phyloP scores from a whole-genome alignment of 2,888 invertebrate genomes.

The Clistopyga incitator region DNA sequence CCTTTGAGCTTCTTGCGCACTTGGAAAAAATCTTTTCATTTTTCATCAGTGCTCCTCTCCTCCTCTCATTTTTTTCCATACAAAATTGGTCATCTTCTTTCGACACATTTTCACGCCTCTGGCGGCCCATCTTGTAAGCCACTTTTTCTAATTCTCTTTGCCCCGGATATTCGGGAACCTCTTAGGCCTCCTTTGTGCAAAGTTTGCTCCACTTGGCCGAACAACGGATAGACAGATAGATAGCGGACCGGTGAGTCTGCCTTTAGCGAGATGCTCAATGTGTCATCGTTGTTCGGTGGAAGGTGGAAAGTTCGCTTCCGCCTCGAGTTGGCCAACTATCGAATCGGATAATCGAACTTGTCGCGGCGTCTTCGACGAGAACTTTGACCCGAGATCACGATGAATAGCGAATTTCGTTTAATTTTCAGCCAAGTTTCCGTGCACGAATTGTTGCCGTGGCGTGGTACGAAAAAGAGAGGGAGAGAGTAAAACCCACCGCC shows the following conservation, averaged over 20 bases:
- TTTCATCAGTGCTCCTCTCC: constrained; percentile 20
- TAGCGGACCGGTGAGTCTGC: not conserved
- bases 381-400: not conserved
- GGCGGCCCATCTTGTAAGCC: constrained; percentile 20
- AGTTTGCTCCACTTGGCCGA: constrained; percentile 24
- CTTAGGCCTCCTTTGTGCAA: constrained; percentile 26
- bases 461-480: not conserved
- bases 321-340: constrained; percentile 21
- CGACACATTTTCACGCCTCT: not conserved
- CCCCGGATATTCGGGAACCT: constrained; percentile 32
- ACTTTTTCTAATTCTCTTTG: constrained; percentile 52
- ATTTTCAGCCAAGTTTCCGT: constrained; percentile 21
- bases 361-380: constrained; percentile 16
- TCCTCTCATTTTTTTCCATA: too few relatives aligned
- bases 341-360: constrained; percentile 57
- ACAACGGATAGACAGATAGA: constrained; percentile 1
- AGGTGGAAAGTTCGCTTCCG: constrained; percentile 13
- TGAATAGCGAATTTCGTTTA: constrained; percentile 37
- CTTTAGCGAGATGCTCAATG: constrained; percentile 28
- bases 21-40: not conserved
- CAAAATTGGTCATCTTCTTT: too few relatives aligned
- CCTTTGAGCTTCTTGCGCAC: constrained; percentile 10
- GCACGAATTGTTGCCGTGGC: constrained; percentile 9
- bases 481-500: constrained; percentile 46
- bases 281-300: constrained; percentile 23